Base-by-base conservation (phyloP, 2,888 invertebrate genomes). In the Gibbula magus region DNA sequence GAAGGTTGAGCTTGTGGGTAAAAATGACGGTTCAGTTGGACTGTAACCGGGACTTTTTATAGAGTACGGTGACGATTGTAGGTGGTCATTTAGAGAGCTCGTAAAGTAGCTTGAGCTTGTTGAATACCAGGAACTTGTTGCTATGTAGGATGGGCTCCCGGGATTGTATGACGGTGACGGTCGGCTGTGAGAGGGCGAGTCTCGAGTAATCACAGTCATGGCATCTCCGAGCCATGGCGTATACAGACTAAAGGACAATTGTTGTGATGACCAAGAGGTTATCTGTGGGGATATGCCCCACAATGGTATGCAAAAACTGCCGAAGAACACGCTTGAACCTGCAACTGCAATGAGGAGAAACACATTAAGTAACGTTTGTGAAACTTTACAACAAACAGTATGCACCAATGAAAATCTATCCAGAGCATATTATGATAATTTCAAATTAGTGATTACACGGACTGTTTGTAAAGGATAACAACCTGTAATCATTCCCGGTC, bases 11-110 rank as follows among this genome's bases (percentile, higher is more conserved):
- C 95, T 96, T 0, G 96, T 96, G 1, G 97, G 97, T 96, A 96
- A 96, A 93, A 98, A 97, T 88, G 95, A 96, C 0, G 97, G 97
- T 83, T 96, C 96, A 0, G 96, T 96, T 0, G 97, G 96, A 0
- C 96, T 95, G n/a, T 96, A 96, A 0, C 96, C 87, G 0, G 93
- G 92, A 25, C 86, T 87, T 8, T 94, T 94, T 1, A 94, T 94
- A 16, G 93, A 93, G 85, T 94, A 94, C 13, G 96, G 95, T 51
- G 97, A 95, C 89, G 95, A 88, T 5, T 91, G 90, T 3, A 92
- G 92, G 20, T 87, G 87, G 83, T 91, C 92, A 18, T 86, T 87
- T 4, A 91, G 91, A 75, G 88, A 88, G 8, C 90, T 91, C 10
- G 91, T 91, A 22, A 88, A 88, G 81, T 92, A 92, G 10, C 96